Conservation (phyloP, 2,888 invertebrate species). For the Trypoxylon attenuatum region DNA sequence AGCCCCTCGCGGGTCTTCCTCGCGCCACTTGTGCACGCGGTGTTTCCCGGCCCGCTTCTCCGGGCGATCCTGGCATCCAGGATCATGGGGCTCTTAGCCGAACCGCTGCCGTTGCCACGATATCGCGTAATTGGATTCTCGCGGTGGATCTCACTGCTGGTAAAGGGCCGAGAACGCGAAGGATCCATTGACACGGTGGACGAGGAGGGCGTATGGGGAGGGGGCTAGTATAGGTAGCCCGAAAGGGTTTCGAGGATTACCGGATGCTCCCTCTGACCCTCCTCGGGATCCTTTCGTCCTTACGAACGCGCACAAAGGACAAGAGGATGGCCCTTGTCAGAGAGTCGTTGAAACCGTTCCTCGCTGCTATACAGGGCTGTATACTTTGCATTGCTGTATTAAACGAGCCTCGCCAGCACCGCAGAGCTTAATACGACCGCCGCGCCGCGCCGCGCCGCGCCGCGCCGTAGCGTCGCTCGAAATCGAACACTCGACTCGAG, state of each 20-base stretch:
- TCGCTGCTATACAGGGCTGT: too few relatives aligned
- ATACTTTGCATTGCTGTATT: conserved; percentile 45
- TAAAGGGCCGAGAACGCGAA: conserved; percentile 54
- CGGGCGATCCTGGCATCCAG: conserved; percentile 30
- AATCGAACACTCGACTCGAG: conserved; percentile 9
- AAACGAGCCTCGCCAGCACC: conserved; percentile 50
- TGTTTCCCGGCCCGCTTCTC: not conserved
- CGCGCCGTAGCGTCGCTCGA: too few relatives aligned
- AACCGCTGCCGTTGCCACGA: conserved; percentile 61
- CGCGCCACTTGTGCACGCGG: not conserved
- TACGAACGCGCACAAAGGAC: conserved; percentile 42
- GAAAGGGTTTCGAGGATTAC: conserved; percentile 54
- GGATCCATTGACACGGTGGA: conserved; percentile 60
- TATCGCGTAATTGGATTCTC: conserved; percentile 68
- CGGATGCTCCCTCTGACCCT: conserved; percentile 47
- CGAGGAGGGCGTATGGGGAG: too few relatives aligned
- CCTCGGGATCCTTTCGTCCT: conserved; percentile 23
- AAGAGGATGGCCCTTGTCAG: conserved; percentile 46
- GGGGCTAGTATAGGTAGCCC: too few relatives aligned
- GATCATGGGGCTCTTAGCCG: conserved; percentile 55
- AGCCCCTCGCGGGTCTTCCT: conserved; percentile 25
- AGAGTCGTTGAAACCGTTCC: conserved; percentile 33
- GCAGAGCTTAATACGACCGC: conserved; percentile 45
- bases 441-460: too few relatives aligned
- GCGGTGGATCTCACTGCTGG: conserved; percentile 51